Evolutionary conservation across 2,113 vertebrate genomes (phyloP).

Genomic region (Polypterus senegalus): DNA sequence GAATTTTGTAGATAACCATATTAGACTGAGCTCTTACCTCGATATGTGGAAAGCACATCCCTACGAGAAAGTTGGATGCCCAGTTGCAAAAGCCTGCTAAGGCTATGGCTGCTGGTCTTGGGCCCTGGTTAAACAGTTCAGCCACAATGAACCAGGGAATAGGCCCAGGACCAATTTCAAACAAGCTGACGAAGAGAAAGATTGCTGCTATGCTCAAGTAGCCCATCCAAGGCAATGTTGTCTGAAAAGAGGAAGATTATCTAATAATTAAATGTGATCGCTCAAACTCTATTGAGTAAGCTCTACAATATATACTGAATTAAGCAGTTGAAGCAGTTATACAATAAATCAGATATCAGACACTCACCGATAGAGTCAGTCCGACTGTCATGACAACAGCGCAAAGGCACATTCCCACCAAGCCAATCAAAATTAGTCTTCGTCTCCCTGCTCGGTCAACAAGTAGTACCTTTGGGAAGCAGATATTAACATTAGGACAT

Average conservation of each 20-base stretch:
- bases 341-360: not conserved
- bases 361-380: conserved; percentile 66
- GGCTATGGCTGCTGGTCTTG: conserved; percentile 76
- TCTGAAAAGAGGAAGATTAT: conserved; percentile 31
- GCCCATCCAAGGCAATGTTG: conserved; percentile 71
- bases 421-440: conserved; percentile 64
- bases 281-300: not conserved
- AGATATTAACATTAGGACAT: conserved; percentile 11
- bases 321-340: not conserved
- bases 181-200: conserved; percentile 89
- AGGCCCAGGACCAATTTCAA: conserved; percentile 88
- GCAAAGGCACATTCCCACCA: conserved; percentile 76
- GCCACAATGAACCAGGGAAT: conserved; percentile 97
- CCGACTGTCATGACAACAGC: conserved; percentile 75
- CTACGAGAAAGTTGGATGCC: conserved; percentile 86
- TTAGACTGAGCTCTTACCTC: conserved; percentile 44
- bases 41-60: conserved; percentile 80
- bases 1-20: not conserved
- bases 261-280: not conserved
- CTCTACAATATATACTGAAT: not conserved
- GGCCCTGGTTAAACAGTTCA: conserved; percentile 93
- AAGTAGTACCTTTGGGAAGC: conserved; percentile 58
- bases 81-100: conserved; percentile 83
- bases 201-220: conserved; percentile 78
- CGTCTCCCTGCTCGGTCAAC: conserved; percentile 79